Conservation (phyloP, 2,797 vertebrate genomes). For the Dromococcyx pavoninus region DNA sequence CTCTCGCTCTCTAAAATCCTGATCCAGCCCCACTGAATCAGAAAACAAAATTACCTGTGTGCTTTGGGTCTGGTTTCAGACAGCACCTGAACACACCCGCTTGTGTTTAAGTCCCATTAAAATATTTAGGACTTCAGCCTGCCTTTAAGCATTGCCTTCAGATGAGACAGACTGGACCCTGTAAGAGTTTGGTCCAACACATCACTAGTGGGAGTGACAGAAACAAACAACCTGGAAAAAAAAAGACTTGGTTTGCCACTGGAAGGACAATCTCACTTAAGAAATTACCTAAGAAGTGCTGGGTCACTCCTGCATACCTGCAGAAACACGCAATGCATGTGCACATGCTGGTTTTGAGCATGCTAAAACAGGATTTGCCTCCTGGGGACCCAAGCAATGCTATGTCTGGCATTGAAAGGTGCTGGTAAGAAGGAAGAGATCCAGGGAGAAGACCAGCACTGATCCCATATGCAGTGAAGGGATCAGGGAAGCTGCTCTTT, state of each 20-base stretch:
- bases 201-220: rapidly evolving
- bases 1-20: rapidly evolving
- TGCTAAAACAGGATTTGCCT: rapidly evolving
- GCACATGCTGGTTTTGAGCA: rapidly evolving
- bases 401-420: background rate
- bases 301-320: background rate
- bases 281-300: background rate
- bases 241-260: background rate
- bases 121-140: background rate
- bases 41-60: background rate
- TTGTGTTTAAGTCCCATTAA: background rate
- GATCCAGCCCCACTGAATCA: background rate
- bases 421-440: background rate
- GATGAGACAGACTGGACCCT: rapidly evolving
- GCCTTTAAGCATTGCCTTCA: background rate
- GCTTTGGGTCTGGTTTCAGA: background rate
- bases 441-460: rapidly evolving
- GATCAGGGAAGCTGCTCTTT: background rate
- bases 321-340: background rate
- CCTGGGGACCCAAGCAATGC: background rate
- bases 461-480: background rate
- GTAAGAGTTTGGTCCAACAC: background rate
- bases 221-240: background rate
- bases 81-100: background rate
- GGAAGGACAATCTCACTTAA: background rate